Evolutionary conservation across 2,888 invertebrate genomes (phyloP).

Genomic region (Rhodophaea formosa): DNA sequence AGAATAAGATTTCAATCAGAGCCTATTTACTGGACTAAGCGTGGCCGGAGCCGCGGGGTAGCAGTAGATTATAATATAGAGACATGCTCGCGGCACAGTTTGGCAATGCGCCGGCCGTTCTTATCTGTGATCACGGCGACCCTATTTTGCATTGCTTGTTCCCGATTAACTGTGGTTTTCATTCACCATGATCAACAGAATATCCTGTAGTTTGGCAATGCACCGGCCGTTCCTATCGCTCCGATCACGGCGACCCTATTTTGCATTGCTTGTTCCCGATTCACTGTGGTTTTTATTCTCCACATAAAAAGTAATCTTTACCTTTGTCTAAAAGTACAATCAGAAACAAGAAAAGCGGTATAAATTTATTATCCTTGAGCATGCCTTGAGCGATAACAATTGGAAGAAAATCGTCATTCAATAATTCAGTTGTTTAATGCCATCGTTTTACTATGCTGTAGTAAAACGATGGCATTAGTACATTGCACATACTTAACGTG

Average conservation of each 20-base stretch:
- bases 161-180: neutral
- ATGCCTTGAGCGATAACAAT: no score
- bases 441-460: no score
- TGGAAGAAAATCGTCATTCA: no score
- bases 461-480: no score
- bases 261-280: neutral
- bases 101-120: constrained; percentile 12
- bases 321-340: no score
- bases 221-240: constrained; percentile 7
- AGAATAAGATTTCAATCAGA: neutral
- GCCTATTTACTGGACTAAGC: neutral
- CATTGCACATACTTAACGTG: no score
- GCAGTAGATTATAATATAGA: neutral
- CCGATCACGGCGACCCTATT: neutral
- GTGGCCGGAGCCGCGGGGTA: neutral
- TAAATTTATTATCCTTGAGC: no score
- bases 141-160: neutral
- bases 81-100: neutral
- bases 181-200: neutral
- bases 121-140: constrained; percentile 3
- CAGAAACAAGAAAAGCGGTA: no score
- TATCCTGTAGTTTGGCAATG: constrained; percentile 4
- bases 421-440: no score
- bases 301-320: neutral
- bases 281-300: neutral